Evolutionary conservation across 2,888 invertebrate species (phyloP).

Genomic region (Rhopalosiphum nymphaeae): DNA sequence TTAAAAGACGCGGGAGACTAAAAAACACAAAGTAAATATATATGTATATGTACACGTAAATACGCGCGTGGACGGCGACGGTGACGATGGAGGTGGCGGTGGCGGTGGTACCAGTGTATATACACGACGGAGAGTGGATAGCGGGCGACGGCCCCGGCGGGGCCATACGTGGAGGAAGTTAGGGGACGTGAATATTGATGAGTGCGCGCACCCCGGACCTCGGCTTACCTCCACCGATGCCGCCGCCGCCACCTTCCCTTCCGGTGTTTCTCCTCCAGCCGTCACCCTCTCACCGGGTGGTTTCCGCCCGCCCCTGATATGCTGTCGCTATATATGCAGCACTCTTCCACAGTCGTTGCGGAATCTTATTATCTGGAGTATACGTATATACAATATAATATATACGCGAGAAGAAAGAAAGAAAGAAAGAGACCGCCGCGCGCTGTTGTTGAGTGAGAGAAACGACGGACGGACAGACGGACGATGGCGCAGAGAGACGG

Average conservation of each 20-base stretch:
- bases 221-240: slow-evolving; percentile 8
- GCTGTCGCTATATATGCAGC: slow-evolving; percentile 8
- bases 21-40: slow-evolving; percentile 64
- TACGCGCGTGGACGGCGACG: slow-evolving; percentile 57
- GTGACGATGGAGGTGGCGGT: slow-evolving; percentile 5
- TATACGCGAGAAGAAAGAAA: slow-evolving; percentile 47
- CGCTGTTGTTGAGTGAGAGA: slow-evolving; percentile 24
- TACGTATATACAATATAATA: slow-evolving; percentile 13
- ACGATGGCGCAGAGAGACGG: neutral
- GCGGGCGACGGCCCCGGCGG: slow-evolving; percentile 34
- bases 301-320: neutral
- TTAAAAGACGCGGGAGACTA: slow-evolving; percentile 64
- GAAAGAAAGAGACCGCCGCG: slow-evolving; percentile 53
- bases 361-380: slow-evolving; percentile 64
- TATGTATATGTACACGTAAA: slow-evolving; percentile 46
- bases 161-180: slow-evolving; percentile 65
- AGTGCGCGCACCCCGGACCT: slow-evolving; percentile 63
- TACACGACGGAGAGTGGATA: neutral
- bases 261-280: slow-evolving; percentile 11
- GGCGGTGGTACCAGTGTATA: neutral
- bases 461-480: neutral
- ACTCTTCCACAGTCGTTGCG: slow-evolving; percentile 38
- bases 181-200: slow-evolving; percentile 67
- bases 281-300: neutral
- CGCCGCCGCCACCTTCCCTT: slow-evolving; percentile 25